phyloP scores from a whole-genome alignment of 2,113 vertebrate species.

The Cepphus grylle region DNA sequence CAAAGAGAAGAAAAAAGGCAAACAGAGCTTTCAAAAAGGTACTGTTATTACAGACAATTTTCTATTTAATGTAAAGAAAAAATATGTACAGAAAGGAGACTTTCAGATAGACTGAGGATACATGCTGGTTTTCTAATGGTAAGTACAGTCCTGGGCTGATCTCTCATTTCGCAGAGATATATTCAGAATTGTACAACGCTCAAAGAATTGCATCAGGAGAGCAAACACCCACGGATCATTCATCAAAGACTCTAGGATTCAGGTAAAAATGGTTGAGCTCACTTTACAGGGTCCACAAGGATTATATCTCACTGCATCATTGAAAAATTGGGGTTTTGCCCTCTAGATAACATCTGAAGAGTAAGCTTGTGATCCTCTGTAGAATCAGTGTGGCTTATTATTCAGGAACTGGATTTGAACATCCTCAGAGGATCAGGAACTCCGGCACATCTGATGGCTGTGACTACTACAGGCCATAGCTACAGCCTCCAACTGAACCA shows the following conservation, averaged over 20 bases:
- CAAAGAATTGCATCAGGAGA: not conserved
- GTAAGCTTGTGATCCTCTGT: not conserved
- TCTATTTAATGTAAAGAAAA: constrained; percentile 7
- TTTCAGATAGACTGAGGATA: not conserved
- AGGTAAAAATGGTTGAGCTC: not conserved
- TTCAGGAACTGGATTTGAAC: not conserved
- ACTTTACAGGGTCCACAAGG: not conserved
- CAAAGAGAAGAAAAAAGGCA: constrained; percentile 58
- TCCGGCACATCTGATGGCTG: not conserved
- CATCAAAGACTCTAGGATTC: not conserved
- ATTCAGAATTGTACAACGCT: not conserved
- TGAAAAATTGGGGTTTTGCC: not conserved
- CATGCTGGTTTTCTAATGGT: not conserved
- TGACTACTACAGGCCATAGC: not conserved
- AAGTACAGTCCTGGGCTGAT: not conserved
- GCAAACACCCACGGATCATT: not conserved
- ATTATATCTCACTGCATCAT: not conserved
- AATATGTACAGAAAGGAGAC: not conserved
- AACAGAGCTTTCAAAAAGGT: constrained; percentile 43
- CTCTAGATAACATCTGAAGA: not conserved
- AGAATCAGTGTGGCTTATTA: not conserved
- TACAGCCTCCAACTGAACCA: not conserved
- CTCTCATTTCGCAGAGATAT: not conserved
- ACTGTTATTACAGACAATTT: constrained; percentile 2
- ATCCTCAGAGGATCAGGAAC: not conserved